Evolutionary conservation across 2,797 vertebrate genomes (phyloP), one percentile per base, ranked within the genome.

Genomic region (Channa striata): DNA sequence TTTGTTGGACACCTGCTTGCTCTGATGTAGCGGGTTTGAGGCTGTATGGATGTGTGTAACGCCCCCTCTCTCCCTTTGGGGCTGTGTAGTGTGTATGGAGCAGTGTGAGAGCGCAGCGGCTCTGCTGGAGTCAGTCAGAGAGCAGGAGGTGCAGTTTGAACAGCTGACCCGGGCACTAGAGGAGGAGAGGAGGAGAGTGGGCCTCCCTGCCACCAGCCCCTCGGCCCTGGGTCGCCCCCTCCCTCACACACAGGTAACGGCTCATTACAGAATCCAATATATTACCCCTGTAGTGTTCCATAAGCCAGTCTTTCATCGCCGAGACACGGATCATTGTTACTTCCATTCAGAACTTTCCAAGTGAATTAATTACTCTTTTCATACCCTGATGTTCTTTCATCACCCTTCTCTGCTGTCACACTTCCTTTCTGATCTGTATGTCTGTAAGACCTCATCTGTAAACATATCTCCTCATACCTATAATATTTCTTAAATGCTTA

Each of bases 71-170:
- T 91, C 89, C 90, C 88, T 49, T 57, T 49, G 87, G 84, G 89
- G 79, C 64, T 1, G 49, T 84, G 83, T 89, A 94, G 93, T 92
- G 93, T 94, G 94, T 92, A 95, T 95, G 94, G 93, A 95, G 93
- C 93, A 93, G 93, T 94, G 94, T 93, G 97, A 98, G 95, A 98
- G 96, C 87, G 97, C 97, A 79, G 97, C 97, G 89, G 98, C 97
- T 96, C 98, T 99, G 93, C 95, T 99, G 96, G 97, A 98, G 95
- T 99, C 98, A 75, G 97, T 99, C 95, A 97, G 98, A 92, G 98
- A 99, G 93, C 98, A 99, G 94, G 98, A 99, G 96, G 96, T 96
- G 85, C 97, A 99, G 95, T 99, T 99, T 91, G 97, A 99, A 96
- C 96, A 97, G 95, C 95, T 99, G 96, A 99, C 97, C 89, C 95